phyloP scores from a whole-genome alignment of 2,888 invertebrate species.

The Ypsolopha scabrella region DNA sequence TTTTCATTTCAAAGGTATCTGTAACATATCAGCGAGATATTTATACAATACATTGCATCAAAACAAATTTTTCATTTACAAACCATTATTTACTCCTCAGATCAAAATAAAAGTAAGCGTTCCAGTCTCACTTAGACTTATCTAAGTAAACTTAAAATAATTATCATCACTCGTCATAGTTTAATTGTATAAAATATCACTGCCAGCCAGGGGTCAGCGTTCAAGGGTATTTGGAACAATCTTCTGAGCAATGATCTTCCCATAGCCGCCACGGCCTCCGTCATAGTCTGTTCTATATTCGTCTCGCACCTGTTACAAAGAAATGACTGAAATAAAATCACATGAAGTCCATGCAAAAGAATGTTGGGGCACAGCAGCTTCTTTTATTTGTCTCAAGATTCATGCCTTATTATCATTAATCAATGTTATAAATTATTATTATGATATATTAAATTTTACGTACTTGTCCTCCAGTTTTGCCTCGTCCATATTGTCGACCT shows the following conservation, averaged over 20 bases:
- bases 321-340: not conserved
- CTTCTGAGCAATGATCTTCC: conserved; percentile 92
- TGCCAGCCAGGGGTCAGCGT: conserved; percentile 29
- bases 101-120: not conserved
- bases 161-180: not conserved
- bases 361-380: too few relatives aligned
- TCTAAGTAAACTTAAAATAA: not conserved
- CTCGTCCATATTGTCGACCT: conserved; percentile 97
- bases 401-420: too few relatives aligned
- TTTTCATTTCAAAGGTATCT: not conserved
- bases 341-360: too few relatives aligned
- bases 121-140: not conserved
- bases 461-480: conserved; percentile 98
- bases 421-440: too few relatives aligned
- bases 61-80: not conserved
- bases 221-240: conserved; percentile 73
- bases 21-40: too few relatives aligned
- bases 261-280: conserved; percentile 96
- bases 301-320: conserved; percentile 86
- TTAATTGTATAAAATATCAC: not conserved
- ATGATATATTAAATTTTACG: conserved; percentile 7
- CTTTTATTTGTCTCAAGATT: too few relatives aligned
- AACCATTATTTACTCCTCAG: not conserved
- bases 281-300: conserved; percentile 99
- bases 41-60: not conserved